Evolutionary conservation across 2,888 invertebrate species (phyloP).

Genomic region (Trypoxylon attenuatum): DNA sequence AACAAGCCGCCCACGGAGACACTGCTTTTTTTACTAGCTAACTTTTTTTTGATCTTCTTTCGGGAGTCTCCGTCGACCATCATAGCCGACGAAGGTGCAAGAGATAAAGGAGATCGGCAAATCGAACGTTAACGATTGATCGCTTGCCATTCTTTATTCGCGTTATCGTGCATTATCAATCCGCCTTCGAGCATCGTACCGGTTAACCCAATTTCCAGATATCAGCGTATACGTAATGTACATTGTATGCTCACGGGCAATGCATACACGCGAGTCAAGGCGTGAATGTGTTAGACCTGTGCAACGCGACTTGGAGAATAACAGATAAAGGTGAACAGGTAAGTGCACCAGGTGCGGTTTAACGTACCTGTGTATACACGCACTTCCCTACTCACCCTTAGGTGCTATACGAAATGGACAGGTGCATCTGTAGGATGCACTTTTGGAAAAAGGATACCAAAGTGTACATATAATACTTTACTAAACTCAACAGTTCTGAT

Average conservation of each 20-base stretch:
- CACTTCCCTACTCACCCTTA: conserved; percentile 3
- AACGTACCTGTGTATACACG: conserved; percentile 8
- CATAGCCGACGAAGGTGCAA: background rate
- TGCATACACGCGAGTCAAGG: background rate
- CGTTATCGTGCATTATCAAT: conserved; percentile 51
- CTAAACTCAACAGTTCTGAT: too few relatives aligned
- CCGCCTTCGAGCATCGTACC: conserved; percentile 26
- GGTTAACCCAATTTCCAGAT: conserved; percentile 53
- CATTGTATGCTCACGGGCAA: background rate
- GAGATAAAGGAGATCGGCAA: conserved; percentile 7
- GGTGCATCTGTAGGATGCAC: background rate
- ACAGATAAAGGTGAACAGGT: conserved; percentile 33
- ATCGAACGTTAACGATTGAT: conserved; percentile 23
- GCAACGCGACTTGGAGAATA: conserved; percentile 2
- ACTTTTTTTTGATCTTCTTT: background rate
- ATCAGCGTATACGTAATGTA: conserved; percentile 21
- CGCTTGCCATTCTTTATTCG: conserved; percentile 19
- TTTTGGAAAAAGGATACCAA: background rate
- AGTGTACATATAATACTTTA: too few relatives aligned
- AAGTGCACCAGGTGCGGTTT: conserved; percentile 35
- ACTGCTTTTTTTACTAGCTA: background rate
- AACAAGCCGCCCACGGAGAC: too few relatives aligned
- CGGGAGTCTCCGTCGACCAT: background rate
- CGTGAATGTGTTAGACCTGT: conserved; percentile 11
- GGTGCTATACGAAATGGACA: too few relatives aligned